Evolutionary conservation across 2,797 vertebrate species (phyloP).

Genomic region (Silurus lanzhouensis): DNA sequence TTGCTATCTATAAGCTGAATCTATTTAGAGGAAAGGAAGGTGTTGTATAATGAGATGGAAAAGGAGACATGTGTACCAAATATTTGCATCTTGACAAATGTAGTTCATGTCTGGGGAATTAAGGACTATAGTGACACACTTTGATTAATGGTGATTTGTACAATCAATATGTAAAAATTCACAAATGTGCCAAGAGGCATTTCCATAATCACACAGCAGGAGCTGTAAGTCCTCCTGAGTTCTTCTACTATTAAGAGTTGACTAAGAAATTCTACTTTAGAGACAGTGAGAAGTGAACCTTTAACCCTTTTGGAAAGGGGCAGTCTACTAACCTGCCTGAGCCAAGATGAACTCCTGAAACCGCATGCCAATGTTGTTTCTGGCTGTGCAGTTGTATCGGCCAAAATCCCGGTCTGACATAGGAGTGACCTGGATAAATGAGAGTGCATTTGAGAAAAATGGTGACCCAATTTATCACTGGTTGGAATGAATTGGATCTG

Average conservation of each 20-base stretch:
- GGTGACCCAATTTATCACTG: conserved; percentile 12
- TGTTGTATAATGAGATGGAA: not conserved
- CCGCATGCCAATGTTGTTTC: conserved; percentile 90
- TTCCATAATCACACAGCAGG: conserved; percentile 10
- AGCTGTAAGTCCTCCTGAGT: not conserved
- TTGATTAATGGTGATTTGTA: not conserved
- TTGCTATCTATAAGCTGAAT: not conserved
- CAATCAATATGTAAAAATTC: not conserved
- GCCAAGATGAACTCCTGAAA: conserved; percentile 93
- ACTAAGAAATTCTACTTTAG: not conserved
- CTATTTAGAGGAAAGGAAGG: not conserved
- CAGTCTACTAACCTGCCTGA: conserved; percentile 86
- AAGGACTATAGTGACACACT: not conserved
- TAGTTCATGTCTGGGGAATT: not conserved
- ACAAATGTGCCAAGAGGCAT: not conserved
- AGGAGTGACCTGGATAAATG: conserved; percentile 82
- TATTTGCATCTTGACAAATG: conserved; percentile 1
- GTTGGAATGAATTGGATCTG: not conserved
- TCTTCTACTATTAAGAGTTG: not conserved
- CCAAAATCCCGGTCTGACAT: conserved; percentile 95
- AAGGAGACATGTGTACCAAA: not conserved
- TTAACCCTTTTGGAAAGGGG: not conserved
- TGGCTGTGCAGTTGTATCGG: conserved; percentile 94
- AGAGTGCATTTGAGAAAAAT: not conserved
- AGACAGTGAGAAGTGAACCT: not conserved